Evolutionary conservation across 2,888 invertebrate species (phyloP), one percentile per base, ranked within the genome.

Genomic region (Chironomus tentans): DNA sequence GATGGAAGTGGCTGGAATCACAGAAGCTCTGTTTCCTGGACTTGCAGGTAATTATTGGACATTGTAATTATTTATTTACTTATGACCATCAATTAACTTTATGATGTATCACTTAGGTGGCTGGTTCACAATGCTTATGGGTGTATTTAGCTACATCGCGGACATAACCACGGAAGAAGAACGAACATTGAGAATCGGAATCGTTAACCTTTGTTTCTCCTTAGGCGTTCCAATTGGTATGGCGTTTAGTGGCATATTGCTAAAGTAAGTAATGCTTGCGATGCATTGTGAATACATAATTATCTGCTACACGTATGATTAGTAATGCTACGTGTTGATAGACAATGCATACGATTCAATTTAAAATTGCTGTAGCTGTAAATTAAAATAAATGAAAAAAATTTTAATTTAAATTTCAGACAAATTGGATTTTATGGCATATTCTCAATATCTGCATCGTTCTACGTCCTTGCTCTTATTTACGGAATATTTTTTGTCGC

Each of bases 101-200:
- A n/a, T n/a, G n/a, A n/a, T n/a, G n/a, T n/a, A n/a, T n/a, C n/a
- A n/a, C 10, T 15, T 13, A 77, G 92, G 93, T 10, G 93, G 93
- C 7, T 93, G 93, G 93, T 92, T 93, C 82, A 93, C 93, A 46
- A 93, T 93, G 93, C 90, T 94, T 80, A 93, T 94, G 93, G 93
- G 93, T 21, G 90, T 94, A 78, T 92, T 95, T 84, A 93, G 93
- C 84, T 95, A 95, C 81, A 91, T 96, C 77, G 93, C 91, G 2
- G 94, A 95, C 81, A 91, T 94, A 15, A 94, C 95, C 3, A 90
- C 91, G 2, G 89, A 92, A 78, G 91, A 94, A 82, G 91, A 91
- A 79, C 88, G 95, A 79, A 95, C 95, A 22, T 85, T 93, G 69
- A 85, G 95, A 78, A 93, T 96, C 80, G 94, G 95, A 28, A 90